Evolutionary conservation across 2,888 invertebrate genomes (phyloP).

Genomic region (Volucella inflata): DNA sequence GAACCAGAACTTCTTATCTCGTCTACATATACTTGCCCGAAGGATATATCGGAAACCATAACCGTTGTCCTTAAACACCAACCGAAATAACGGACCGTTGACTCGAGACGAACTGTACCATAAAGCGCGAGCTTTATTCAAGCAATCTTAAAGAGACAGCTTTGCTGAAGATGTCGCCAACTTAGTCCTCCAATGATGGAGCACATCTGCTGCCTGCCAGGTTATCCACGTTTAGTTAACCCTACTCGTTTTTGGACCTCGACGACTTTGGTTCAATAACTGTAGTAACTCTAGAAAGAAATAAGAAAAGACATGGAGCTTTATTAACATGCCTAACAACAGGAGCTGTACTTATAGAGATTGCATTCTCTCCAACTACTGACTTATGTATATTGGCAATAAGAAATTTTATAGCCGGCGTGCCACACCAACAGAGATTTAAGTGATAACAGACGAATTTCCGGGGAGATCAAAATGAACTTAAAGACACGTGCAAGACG

Average conservation of each 20-base stretch:
- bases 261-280: slow-evolving; percentile 50
- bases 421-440: background rate
- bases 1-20: too few species aligned
- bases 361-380: slow-evolving; percentile 19
- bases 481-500: too few species aligned
- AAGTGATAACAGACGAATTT: slow-evolving; percentile 17
- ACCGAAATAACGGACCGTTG: too few species aligned
- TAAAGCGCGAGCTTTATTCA: too few species aligned
- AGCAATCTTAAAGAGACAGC: too few species aligned
- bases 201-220: slow-evolving; percentile 22
- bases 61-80: too few species aligned
- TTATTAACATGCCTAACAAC: background rate
- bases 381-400: slow-evolving; percentile 35
- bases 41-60: too few species aligned
- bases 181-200: slow-evolving; percentile 55
- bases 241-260: slow-evolving; percentile 42
- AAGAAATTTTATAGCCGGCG: slow-evolving; percentile 1
- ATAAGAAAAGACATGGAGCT: slow-evolving; percentile 24
- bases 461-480: background rate
- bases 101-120: too few species aligned
- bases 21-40: too few species aligned
- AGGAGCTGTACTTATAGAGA: background rate
- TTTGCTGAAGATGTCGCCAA: too few species aligned
- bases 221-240: slow-evolving; percentile 1
- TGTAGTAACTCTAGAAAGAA: slow-evolving; percentile 31